phyloP scores from a whole-genome alignment of 2,113 vertebrate genomes.

The Bujurquina vittata region DNA sequence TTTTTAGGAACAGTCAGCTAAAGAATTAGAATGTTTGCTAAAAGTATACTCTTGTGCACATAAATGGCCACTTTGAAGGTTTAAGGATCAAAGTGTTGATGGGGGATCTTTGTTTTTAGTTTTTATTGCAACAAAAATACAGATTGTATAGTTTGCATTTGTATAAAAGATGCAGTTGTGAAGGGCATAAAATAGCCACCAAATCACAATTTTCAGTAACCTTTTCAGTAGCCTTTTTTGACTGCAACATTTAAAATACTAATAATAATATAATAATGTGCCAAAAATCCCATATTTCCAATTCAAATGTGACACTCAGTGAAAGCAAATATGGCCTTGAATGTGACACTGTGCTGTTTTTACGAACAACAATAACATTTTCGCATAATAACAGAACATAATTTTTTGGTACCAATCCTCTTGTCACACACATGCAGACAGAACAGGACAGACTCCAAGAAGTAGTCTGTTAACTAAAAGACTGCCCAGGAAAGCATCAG shows the following conservation, averaged over 20 bases:
- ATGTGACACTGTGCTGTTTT: background rate
- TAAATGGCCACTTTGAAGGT: too few relatives aligned
- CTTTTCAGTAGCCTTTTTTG: background rate
- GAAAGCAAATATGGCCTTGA: background rate
- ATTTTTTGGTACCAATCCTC: slow-evolving; percentile 32
- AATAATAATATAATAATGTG: background rate
- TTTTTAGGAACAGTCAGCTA: background rate
- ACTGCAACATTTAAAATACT: background rate
- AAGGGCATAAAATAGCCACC: background rate
- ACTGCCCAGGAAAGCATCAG: background rate
- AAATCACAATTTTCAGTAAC: background rate
- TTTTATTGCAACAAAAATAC: background rate
- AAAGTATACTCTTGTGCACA: background rate
- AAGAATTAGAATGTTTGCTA: background rate
- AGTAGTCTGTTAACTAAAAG: background rate
- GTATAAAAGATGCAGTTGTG: background rate
- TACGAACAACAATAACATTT: too few relatives aligned
- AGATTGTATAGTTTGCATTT: background rate
- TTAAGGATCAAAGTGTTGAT: background rate
- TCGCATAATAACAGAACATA: background rate
- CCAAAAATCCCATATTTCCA: background rate
- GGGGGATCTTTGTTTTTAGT: background rate
- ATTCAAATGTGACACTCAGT: background rate
- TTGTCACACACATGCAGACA: background rate
- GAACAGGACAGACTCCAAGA: background rate